Base-by-base conservation (phyloP, 2,888 invertebrate genomes). In the Philopedon plagiatum region DNA sequence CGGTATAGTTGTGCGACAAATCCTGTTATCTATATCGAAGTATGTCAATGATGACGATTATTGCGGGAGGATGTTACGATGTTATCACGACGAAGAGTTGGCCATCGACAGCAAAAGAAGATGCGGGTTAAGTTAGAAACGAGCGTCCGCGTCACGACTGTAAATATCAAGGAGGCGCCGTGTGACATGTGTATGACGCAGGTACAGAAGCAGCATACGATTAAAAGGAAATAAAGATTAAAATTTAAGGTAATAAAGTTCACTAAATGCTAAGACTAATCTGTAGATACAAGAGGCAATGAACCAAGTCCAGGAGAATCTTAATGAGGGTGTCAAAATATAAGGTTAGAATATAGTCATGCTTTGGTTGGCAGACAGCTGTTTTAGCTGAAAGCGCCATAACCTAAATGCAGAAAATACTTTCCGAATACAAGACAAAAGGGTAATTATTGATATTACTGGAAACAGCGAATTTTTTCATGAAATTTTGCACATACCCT, bases 151-250 rank as follows among this genome's bases (percentile, higher is more conserved):
- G 68, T 73, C 69, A 73, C 73, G 73, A 70, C 18, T 39, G 39
- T 70, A 73, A 73, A 73, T 73, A 73, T 73, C 73, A 73, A 70
- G 70, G 70, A 73, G 69, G 70, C 49, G n/a, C n/a, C n/a, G n/a
- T 41, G 54, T 19, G 37, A 37, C 11, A n/a, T 34, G 51, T 29
- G 46, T 60, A 60, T 11, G 46, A 39, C 8, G 13, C 15, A 13
- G 13, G 13, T 15, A 29, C 15, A 63, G 26, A 44, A 26, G 56
- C 44, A 69, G 62, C 23, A 9, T 61, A 32, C 62, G 56, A 69
- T 69, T 69, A 69, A 69, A 69, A 56, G 46, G 57, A 69, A 69
- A 69, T 69, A 34, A 69, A 57, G 67, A 58, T 44, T 44, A 57
- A 41, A 23, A 37, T 41, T 39, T 44, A 26, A 11, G 29, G 44